Conservation (phyloP, 2,113 vertebrate genomes). For the Leptosomus discolor region DNA sequence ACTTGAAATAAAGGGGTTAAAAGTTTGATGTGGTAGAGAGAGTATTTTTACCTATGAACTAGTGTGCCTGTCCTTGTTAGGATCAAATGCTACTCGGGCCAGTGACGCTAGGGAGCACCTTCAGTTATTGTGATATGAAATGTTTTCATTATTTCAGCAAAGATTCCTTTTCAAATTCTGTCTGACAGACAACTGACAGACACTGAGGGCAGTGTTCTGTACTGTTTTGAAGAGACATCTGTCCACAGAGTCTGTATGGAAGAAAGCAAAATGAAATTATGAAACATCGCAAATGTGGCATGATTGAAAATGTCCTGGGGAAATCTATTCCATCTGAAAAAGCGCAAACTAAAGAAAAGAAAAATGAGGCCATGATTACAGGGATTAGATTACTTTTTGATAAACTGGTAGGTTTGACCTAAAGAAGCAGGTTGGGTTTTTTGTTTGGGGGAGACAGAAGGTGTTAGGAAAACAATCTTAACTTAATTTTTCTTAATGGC, state of each 20-base stretch:
- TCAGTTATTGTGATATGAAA: not conserved
- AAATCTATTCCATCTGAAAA: not conserved
- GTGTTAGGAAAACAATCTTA: too few relatives aligned
- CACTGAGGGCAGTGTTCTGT: not conserved
- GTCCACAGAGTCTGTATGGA: not conserved
- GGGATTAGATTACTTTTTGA: not conserved
- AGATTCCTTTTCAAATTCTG: not conserved
- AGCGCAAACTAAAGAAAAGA: not conserved
- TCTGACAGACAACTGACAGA: not conserved
- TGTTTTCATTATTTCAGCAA: not conserved
- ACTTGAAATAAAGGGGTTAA: not conserved
- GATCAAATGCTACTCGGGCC: not conserved
- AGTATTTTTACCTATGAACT: conserved; percentile 5
- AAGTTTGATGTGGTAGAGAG: not conserved
- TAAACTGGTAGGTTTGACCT: not conserved
- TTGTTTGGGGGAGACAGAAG: too few relatives aligned
- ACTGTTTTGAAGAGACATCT: not conserved
- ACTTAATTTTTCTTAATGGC: not conserved
- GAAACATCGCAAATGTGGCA: not conserved
- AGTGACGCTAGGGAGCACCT: not conserved
- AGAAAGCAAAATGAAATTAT: not conserved
- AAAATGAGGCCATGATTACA: not conserved
- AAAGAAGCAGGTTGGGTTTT: not conserved
- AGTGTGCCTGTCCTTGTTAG: not conserved
- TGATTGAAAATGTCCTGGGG: not conserved